A percentile compares a stretch with the other conserved stretches of the same genome.
phyloP scores from a whole-genome alignment of 1,140 invertebrate genomes.

The Drosophila dunni region DNA sequence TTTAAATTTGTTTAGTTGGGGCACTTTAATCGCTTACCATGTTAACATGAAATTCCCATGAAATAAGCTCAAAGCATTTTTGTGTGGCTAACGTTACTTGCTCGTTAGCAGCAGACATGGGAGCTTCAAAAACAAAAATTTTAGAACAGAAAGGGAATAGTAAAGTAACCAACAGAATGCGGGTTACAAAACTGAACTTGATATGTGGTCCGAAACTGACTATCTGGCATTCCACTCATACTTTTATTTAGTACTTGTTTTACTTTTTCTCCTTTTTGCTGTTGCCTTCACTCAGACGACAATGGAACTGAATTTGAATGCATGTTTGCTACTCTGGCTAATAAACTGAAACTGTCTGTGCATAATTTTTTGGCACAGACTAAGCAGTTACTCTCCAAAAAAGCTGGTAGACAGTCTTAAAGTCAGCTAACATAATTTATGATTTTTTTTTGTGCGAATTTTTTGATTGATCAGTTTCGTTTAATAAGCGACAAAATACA shows the following conservation, averaged over 20 bases:
- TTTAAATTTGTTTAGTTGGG: constrained; percentile 31
- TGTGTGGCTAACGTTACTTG: constrained; percentile 39
- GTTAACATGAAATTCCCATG: constrained; percentile 21
- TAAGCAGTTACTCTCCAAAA: constrained; percentile 2
- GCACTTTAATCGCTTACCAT: constrained; percentile 13
- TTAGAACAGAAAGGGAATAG: not conserved
- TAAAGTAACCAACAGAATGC: constrained; percentile 49
- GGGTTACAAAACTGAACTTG: constrained; percentile 60
- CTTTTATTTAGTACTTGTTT: constrained; percentile 36
- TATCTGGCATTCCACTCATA: constrained; percentile 39
- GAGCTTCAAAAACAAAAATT: constrained; percentile 39
- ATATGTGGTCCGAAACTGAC: constrained; percentile 41
- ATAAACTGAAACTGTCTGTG: constrained; percentile 31
- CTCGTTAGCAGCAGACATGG: constrained; percentile 68
- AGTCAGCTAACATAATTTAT: constrained; percentile 14
- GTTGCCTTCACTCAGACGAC: constrained; percentile 23
- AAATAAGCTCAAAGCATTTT: constrained; percentile 49
- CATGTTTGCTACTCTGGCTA: constrained; percentile 13
- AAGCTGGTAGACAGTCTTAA: not conserved
- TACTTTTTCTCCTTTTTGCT: not conserved
- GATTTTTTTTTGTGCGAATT: not conserved
- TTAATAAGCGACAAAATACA: not conserved
- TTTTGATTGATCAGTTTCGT: constrained; percentile 35
- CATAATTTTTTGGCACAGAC: constrained; percentile 22
- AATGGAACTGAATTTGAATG: constrained; percentile 11